Conservation (phyloP, 2,888 invertebrate genomes). For the Cremastinae sp. region DNA sequence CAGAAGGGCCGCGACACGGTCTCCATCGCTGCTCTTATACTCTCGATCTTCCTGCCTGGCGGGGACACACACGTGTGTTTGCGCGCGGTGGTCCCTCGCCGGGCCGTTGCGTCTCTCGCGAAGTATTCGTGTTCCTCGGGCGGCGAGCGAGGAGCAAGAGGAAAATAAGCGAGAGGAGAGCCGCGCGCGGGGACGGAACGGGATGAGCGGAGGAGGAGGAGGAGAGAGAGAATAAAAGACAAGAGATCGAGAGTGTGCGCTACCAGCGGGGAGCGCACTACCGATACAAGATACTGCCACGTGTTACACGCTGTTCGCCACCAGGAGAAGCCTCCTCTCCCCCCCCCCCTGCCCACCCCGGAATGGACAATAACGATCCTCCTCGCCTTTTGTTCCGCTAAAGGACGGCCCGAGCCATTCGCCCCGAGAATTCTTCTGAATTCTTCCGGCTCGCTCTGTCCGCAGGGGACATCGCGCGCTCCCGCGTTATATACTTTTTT, state of each 20-base stretch:
- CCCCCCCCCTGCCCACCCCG: conserved; percentile 59
- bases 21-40: conserved; percentile 59
- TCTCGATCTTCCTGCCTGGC: conserved; percentile 49
- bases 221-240: conserved; percentile 66
- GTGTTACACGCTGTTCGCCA: conserved; percentile 80
- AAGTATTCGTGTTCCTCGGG: conserved; percentile 43
- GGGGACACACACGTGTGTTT: conserved; percentile 38
- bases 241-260: conserved; percentile 68
- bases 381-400: conserved; percentile 61
- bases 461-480: not conserved
- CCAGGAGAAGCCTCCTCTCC: conserved; percentile 75
- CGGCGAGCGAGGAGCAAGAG: conserved; percentile 49
- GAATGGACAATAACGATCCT: conserved; percentile 64
- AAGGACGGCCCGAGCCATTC: conserved; percentile 30
- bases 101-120: conserved; percentile 52
- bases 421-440: conserved; percentile 29
- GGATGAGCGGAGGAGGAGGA: conserved; percentile 64
- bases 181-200: conserved; percentile 62
- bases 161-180: conserved; percentile 57
- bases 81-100: conserved; percentile 55
- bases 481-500: not conserved
- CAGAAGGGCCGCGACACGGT: conserved; percentile 66
- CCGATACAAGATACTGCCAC: conserved; percentile 80
- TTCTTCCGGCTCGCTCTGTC: conserved; percentile 50
- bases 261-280: conserved; percentile 76